Evolutionary conservation across 2,888 invertebrate genomes (phyloP), one percentile per base, ranked within the genome.

Genomic region (Caenorhabditis sp.): DNA sequence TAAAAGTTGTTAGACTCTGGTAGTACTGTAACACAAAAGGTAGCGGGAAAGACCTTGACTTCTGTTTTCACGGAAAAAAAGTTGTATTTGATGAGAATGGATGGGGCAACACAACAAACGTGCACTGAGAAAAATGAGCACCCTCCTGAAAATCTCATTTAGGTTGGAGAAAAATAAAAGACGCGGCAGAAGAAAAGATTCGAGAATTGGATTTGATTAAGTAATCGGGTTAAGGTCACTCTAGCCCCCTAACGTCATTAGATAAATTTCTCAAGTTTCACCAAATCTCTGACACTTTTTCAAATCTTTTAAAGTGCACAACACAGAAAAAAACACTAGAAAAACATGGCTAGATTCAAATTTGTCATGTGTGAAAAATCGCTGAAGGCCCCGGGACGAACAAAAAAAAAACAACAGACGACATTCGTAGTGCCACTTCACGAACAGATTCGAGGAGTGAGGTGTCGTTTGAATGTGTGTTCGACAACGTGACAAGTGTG

Each of bases 351-450:
- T 14, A 68, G 49, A 54, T 68, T 68, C 54, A 24, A 54, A 54
- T 68, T 68, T 35, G 54, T 68, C 68, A 54, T 68, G 58, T 59
- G 44, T 70, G 24, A 72, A 72, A 72, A 59, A 72, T 59, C 38
- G 38, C 12, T 47, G 31, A 44, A 47, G 47, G 7, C 19, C 8
- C n/a, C n/a, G 7, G 3, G 7, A 19, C 8, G n/a, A n/a, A n/a
- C n/a, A n/a, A n/a, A n/a, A n/a, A 47, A 47, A 47, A n/a, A 24
- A 24, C 44, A 59, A 72, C 47, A 72, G 58, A 49, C 26, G 59
- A 22, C 49, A 49, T 47, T 58, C 47, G 26, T 61, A 49, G 44
- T 31, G 49, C 47, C 72, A 72, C 61, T 72, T 72, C 61, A 72
- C 44, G 31, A 72, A 59, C 72, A 59, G 72, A 70, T 70, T 69